Conservation (phyloP, 2,797 vertebrate genomes). For the Molossus molossus region DNA sequence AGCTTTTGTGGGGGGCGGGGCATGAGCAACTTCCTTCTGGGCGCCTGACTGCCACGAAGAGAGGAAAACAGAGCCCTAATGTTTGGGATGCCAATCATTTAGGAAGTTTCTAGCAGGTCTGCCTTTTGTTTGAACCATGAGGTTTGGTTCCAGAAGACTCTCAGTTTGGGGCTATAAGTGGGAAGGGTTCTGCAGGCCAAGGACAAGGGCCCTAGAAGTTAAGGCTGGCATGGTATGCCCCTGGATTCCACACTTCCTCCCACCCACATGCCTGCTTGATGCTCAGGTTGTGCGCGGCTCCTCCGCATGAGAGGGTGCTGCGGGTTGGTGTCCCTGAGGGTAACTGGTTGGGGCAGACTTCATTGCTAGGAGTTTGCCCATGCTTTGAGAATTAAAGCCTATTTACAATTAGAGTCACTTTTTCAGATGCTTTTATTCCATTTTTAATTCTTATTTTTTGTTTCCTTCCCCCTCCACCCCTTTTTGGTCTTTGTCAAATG, state of each 20-base stretch:
- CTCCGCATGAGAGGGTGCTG: constrained; percentile 82
- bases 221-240: neutral
- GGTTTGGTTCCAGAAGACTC: neutral
- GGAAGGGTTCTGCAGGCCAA: constrained; percentile 7
- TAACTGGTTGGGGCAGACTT: constrained; percentile 81
- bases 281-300: constrained; percentile 77
- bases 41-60: neutral
- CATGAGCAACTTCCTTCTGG: constrained; percentile 18
- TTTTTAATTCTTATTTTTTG: constrained; percentile 46
- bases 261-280: constrained; percentile 36
- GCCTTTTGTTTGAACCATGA: neutral
- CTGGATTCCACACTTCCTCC: constrained; percentile 59
- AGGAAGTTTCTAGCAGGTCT: neutral
- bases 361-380: constrained; percentile 49
- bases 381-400: constrained; percentile 63
- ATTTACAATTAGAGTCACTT: constrained; percentile 55
- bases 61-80: constrained; percentile 10
- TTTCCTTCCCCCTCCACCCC: too few species aligned
- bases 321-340: constrained; percentile 75
- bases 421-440: constrained; percentile 60
- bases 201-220: neutral
- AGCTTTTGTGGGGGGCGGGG: constrained; percentile 27
- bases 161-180: neutral
- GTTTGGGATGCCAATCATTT: constrained; percentile 51
- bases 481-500: constrained; percentile 53